phyloP scores from a whole-genome alignment of 1,140 invertebrate species.

The Tetramorium parvispinum region DNA sequence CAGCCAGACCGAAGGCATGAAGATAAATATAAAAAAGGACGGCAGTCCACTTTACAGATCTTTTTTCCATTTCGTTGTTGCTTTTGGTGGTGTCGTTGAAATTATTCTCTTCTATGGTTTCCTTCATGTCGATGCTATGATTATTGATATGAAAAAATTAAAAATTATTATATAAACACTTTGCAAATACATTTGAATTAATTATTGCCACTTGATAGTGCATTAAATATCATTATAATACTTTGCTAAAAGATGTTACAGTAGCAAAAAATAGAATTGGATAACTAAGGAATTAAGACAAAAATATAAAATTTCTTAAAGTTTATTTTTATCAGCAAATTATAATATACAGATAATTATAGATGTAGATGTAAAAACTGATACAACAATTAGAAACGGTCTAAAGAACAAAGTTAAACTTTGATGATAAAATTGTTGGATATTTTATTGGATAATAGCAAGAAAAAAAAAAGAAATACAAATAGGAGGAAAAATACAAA shows the following conservation, averaged over 20 bases:
- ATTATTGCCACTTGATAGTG: background rate
- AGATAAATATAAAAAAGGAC: constrained; percentile 90
- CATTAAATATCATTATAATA: background rate
- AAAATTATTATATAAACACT: background rate
- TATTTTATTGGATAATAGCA: background rate
- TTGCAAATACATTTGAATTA: background rate
- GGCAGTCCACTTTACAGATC: constrained; percentile 85
- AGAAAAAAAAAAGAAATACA: constrained; percentile 5
- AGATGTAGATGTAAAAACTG: background rate
- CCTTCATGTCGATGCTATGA: background rate
- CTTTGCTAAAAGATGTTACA: background rate
- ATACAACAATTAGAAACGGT: background rate
- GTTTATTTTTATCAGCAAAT: background rate
- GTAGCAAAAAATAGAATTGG: background rate
- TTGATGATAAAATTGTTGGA: background rate
- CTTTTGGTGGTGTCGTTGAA: background rate
- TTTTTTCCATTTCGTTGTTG: constrained; percentile 22
- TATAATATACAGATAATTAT: background rate
- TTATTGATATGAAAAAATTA: background rate
- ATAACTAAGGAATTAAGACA: background rate
- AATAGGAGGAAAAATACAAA: background rate
- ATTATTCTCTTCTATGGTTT: constrained; percentile 1
- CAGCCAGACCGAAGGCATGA: constrained; percentile 88
- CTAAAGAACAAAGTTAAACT: background rate
- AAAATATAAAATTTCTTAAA: background rate